Conservation (phyloP, 2,113 vertebrate genomes). For the Cranoglanis bouderius region DNA sequence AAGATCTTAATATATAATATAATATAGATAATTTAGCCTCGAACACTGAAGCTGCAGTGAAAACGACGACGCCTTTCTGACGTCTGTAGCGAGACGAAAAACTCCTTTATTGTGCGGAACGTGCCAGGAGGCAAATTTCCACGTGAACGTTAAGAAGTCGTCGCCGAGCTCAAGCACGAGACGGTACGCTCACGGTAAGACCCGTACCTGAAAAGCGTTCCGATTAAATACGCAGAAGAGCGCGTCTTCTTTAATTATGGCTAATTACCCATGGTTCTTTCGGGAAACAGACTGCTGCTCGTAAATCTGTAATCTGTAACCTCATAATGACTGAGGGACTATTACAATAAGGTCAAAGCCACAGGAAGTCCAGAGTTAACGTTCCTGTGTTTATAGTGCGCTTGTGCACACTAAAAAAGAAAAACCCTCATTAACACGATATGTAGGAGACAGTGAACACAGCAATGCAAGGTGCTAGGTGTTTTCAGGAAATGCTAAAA, state of each 20-base stretch:
- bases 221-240: neutral
- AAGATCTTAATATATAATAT: slow-evolving; percentile 3
- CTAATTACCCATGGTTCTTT: neutral
- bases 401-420: neutral
- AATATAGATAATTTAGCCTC: too few relatives aligned
- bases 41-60: slow-evolving; percentile 24
- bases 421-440: too few relatives aligned
- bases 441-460: too few relatives aligned
- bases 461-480: too few relatives aligned
- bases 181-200: neutral
- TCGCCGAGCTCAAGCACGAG: slow-evolving; percentile 41
- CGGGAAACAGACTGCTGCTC: neutral
- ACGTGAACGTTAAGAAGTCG: slow-evolving; percentile 44
- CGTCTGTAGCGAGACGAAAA: slow-evolving; percentile 39
- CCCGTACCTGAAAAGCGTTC: neutral
- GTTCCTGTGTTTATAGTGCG: neutral
- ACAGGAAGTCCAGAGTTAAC: neutral
- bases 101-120: slow-evolving; percentile 46
- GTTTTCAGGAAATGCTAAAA: too few relatives aligned
- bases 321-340: neutral
- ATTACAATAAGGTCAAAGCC: neutral
- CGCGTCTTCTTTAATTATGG: neutral
- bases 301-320: neutral
- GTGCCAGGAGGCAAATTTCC: slow-evolving; percentile 36
- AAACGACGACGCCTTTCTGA: neutral